phyloP scores from a whole-genome alignment of 2,797 vertebrate species.

The Falco peregrinus region DNA sequence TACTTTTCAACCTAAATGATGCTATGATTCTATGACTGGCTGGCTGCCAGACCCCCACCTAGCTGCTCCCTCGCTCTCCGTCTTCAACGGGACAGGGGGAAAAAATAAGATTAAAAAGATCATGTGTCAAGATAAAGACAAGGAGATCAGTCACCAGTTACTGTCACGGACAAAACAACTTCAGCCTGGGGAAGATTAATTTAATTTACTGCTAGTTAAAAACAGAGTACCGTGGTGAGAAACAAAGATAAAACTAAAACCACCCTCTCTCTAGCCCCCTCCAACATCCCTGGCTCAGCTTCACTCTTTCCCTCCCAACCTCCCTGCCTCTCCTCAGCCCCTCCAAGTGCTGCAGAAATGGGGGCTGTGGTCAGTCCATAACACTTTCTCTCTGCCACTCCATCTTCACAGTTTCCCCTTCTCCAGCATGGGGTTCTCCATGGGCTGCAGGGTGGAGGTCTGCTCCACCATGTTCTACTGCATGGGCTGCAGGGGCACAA shows the following conservation, averaged over 20 bases:
- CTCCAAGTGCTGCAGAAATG: background rate
- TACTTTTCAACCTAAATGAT: too few species aligned
- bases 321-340: background rate
- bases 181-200: background rate
- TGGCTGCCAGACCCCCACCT: too few species aligned
- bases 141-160: background rate
- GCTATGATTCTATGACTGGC: too few species aligned
- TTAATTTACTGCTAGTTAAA: background rate
- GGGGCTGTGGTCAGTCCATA: too few species aligned
- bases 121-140: rapidly evolving
- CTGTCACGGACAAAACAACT: background rate
- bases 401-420: too few species aligned
- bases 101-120: background rate
- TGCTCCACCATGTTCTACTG: background rate
- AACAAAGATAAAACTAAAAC: background rate
- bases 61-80: too few species aligned
- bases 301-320: background rate
- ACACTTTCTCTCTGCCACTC: too few species aligned
- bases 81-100: background rate
- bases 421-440: background rate
- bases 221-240: background rate
- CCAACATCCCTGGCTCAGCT: background rate
- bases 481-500: background rate
- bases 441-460: rapidly evolving
- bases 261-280: rapidly evolving